A percentile compares a stretch with the other conserved stretches of the same genome.
Conservation (phyloP, 2,113 vertebrate species). For the Lanius ludovicianus region DNA sequence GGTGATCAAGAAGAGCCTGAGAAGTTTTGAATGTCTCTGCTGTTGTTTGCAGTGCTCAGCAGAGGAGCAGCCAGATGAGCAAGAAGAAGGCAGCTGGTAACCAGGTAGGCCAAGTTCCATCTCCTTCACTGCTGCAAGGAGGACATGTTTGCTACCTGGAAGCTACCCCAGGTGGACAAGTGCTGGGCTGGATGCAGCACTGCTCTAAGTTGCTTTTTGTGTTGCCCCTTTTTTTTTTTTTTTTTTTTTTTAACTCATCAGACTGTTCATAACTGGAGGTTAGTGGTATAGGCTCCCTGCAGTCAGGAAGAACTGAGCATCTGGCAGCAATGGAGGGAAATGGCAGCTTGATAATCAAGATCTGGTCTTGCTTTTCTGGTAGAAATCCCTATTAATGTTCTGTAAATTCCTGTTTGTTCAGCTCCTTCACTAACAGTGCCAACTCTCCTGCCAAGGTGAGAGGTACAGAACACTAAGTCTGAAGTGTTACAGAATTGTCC, state of each 20-base stretch:
- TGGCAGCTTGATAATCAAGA: not conserved
- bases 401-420: not conserved
- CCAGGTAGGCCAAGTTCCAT: conserved; percentile 82
- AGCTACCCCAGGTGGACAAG: not conserved
- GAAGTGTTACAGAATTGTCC: not conserved
- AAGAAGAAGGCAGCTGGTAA: conserved; percentile 97
- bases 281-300: not conserved
- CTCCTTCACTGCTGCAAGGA: not conserved
- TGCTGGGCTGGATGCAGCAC: not conserved
- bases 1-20: not conserved
- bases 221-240: not conserved
- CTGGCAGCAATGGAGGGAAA: not conserved
- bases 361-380: not conserved
- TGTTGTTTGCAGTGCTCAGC: conserved; percentile 86
- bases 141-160: not conserved
- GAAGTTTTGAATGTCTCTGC: conserved; percentile 22
- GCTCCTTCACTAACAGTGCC: not conserved
- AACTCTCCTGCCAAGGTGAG: not conserved
- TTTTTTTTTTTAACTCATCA: not conserved
- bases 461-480: not conserved
- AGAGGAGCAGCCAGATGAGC: conserved; percentile 93
- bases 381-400: not conserved
- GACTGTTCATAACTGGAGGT: not conserved
- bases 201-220: not conserved
- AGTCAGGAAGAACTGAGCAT: not conserved